Evolutionary conservation across 1,140 invertebrate genomes (phyloP).

Genomic region (Parapsyche elsis): DNA sequence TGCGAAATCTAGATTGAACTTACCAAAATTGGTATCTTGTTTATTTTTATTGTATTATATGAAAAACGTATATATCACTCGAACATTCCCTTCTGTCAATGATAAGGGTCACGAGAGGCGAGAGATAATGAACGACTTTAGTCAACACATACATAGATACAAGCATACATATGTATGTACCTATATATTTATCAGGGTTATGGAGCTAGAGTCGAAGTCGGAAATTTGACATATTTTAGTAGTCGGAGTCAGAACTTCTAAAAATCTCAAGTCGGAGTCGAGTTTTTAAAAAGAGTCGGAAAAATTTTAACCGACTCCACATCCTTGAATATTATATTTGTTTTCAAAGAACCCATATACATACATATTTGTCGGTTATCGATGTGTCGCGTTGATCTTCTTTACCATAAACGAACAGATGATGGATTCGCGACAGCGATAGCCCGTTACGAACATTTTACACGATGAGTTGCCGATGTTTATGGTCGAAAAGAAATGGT

Average conservation of each 20-base stretch:
- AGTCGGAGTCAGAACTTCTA: too few relatives aligned
- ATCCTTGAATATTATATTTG: too few relatives aligned
- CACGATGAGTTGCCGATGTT: constrained; percentile 22
- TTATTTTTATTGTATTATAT: constrained; percentile 17
- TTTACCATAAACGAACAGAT: constrained; percentile 16
- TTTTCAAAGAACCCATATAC: background rate
- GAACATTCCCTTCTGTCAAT: background rate
- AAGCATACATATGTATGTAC: too few relatives aligned
- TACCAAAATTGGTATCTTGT: background rate
- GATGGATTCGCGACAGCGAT: constrained; percentile 28
- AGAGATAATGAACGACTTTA: too few relatives aligned
- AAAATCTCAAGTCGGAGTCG: too few relatives aligned
- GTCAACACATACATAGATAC: too few relatives aligned
- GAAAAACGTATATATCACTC: background rate
- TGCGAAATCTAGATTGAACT: too few relatives aligned
- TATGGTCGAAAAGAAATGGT: constrained; percentile 19
- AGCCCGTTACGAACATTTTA: constrained; percentile 33
- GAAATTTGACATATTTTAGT: too few relatives aligned
- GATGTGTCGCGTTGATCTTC: background rate
- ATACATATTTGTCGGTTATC: background rate
- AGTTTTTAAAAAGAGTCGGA: too few relatives aligned
- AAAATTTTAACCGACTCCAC: too few relatives aligned
- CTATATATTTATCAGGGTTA: too few relatives aligned
- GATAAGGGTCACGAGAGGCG: background rate
- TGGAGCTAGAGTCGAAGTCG: too few relatives aligned